These are phyloP conservation scores for Eustalomyia histrio DNA, from an alignment of 2,888 invertebrate species.

Conservation along the genomic window DNA sequence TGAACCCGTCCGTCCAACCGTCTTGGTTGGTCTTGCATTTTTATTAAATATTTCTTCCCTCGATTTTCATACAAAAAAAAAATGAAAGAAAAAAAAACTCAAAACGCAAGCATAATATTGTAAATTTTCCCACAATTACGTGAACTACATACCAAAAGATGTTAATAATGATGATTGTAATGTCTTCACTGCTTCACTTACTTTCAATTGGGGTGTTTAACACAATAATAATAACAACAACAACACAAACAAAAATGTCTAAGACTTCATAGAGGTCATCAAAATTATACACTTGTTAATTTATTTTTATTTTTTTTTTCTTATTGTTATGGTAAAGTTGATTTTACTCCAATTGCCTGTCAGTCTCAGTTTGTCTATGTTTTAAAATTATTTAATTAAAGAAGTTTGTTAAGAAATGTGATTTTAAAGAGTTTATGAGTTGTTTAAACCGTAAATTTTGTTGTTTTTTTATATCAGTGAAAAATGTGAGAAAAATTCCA, in stretches of 20 bases:
- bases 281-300: slow-evolving; percentile 58
- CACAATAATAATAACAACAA: slow-evolving; percentile 17
- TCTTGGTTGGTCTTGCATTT: slow-evolving; percentile 51
- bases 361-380: slow-evolving; percentile 23
- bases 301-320: slow-evolving; percentile 14
- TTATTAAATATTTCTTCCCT: slow-evolving; percentile 46
- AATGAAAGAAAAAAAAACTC: slow-evolving; percentile 51
- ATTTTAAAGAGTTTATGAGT: slow-evolving; percentile 49
- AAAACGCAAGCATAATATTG: slow-evolving; percentile 45
- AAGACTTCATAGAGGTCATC: slow-evolving; percentile 46
- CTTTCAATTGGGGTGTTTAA: slow-evolving; percentile 54
- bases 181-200: slow-evolving; percentile 56
- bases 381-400: slow-evolving; percentile 43
- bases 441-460: slow-evolving; percentile 43
- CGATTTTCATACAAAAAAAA: slow-evolving; percentile 30
- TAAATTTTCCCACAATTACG: slow-evolving; percentile 64
- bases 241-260: neutral
- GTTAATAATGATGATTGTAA: slow-evolving; percentile 4
- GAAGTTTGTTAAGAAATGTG: slow-evolving; percentile 32
- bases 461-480: slow-evolving; percentile 26
- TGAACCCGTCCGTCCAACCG: slow-evolving; percentile 1
- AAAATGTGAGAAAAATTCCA: slow-evolving; percentile 47
- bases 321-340: slow-evolving; percentile 12
- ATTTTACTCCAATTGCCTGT: neutral
- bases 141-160: slow-evolving; percentile 54